A percentile compares a stretch with the other conserved stretches of the same genome.
Conservation (phyloP, 2,888 invertebrate species). For the Petrolisthes cinctipes region DNA sequence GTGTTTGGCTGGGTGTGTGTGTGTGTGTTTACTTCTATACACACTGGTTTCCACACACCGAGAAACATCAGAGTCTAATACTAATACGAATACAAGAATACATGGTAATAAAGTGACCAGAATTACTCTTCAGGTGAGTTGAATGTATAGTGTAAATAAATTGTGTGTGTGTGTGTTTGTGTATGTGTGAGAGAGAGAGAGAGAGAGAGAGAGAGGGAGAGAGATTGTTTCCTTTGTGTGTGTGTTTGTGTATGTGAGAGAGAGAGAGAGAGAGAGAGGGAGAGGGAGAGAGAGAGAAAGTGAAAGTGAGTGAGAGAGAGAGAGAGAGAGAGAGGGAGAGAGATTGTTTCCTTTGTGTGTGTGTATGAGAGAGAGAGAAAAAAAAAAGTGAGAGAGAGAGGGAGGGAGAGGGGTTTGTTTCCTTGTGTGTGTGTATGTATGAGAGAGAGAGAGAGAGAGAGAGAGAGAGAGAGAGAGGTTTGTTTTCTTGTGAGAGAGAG, state of each 20-base stretch:
- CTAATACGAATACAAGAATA: not conserved
- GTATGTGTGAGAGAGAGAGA: constrained; percentile 9
- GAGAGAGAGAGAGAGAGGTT: not conserved
- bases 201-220: not conserved
- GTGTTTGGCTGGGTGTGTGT: not conserved
- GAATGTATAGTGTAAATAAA: no score
- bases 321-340: not conserved
- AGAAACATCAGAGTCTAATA: not conserved
- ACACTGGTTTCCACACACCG: not conserved
- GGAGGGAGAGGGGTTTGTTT: not conserved
- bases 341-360: not conserved
- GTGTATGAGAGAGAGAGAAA: no score
- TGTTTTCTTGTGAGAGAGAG: not conserved
- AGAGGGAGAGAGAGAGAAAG: not conserved
- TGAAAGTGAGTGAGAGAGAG: not conserved
- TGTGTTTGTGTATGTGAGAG: constrained; percentile 16
- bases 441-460: no score
- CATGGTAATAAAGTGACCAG: not conserved
- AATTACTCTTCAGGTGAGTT: not conserved
- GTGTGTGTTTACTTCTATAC: not conserved
- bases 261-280: not conserved
- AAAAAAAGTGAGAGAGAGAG: not conserved
- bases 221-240: not conserved
- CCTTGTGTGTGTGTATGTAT: no score
- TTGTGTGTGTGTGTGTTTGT: no score